Base-by-base conservation (phyloP, 1,140 invertebrate species). In the Himalopsyche phryganea region DNA sequence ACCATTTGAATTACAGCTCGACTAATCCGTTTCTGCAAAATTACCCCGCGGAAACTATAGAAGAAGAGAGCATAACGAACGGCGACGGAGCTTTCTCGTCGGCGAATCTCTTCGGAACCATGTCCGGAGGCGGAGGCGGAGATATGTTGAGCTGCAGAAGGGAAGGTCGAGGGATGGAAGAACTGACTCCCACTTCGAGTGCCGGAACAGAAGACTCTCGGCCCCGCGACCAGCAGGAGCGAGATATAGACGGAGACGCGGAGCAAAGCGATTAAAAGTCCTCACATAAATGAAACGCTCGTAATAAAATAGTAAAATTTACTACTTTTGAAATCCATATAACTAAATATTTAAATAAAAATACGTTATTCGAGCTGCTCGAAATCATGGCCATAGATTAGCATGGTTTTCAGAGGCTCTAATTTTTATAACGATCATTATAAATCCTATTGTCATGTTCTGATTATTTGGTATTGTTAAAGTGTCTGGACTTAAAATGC, bases 11-110 rank as follows among this genome's bases (percentile, higher is more conserved):
- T 33, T 76, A 78, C 66, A 79, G 70, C 48, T 75, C 80, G 61
- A 83, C 81, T 20, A 83, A 83, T 73, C 81, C 81, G 38, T 83
- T 83, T 69, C 68, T 83, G 65, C 73, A 82, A 71, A 76, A 79
- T 66, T 83, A 83, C 54, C 64, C 72, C 2, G 64, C 71, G 1
- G 67, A 59, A 32, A 55, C 53, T 9, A 61, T 61, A 1, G 65
- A 60, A 67, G 58, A 51, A 55, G 67, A 60, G 65, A 69, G 41
- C 17, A 58, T 57, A 13, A 63, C 52, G 6, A 66, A 60, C 36
- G 50, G 57, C 14, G 64, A 55, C 10, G 42, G 32, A 18, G 36
- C 52, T 7, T 62, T 50, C 15, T 44, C 40, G 5, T 48, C 60
- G 19, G 20, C 46, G n/a, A 65, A 64, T 38, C 38, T 64, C 14